These are phyloP conservation scores for Cephus nigrinus DNA, from an alignment of 2,888 invertebrate species.

Conservation along the genomic window DNA sequence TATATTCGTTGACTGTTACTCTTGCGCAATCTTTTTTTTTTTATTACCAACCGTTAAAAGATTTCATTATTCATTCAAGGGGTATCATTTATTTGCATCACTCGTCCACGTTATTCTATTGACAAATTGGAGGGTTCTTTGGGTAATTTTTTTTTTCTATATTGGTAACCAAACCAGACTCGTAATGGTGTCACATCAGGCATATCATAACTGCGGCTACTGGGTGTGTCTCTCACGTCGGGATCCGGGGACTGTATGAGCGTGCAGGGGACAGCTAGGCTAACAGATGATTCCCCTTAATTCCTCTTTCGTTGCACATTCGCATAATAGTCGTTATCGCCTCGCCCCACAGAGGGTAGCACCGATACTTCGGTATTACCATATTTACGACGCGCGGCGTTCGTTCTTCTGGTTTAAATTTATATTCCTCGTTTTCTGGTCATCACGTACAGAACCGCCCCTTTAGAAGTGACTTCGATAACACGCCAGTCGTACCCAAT, in stretches of 20 bases:
- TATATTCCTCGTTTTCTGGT: not conserved
- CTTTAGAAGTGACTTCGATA: not conserved
- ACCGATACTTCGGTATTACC: constrained; percentile 58
- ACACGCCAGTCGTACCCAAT: not conserved
- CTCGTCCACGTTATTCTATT: not conserved
- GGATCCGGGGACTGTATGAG: constrained; percentile 53
- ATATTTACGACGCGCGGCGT: constrained; percentile 56
- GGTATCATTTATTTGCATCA: not conserved
- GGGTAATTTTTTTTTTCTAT: not conserved
- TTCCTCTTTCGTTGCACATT: constrained; percentile 61
- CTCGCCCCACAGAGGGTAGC: constrained; percentile 50
- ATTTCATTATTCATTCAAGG: not conserved
- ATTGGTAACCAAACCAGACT: not conserved
- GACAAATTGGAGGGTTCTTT: not conserved
- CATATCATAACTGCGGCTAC: not conserved
- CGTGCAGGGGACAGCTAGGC: constrained; percentile 61
- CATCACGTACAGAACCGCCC: not conserved
- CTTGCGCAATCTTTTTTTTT: too few species aligned
- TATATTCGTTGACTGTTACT: too few species aligned
- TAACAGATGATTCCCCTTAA: constrained; percentile 64
- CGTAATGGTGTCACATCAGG: not conserved
- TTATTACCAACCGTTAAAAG: not conserved
- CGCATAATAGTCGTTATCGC: constrained; percentile 61
- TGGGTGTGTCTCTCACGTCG: constrained; percentile 35
- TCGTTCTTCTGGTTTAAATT: not conserved